phyloP scores from a whole-genome alignment of 2,888 invertebrate species.

The Nineta flava region DNA sequence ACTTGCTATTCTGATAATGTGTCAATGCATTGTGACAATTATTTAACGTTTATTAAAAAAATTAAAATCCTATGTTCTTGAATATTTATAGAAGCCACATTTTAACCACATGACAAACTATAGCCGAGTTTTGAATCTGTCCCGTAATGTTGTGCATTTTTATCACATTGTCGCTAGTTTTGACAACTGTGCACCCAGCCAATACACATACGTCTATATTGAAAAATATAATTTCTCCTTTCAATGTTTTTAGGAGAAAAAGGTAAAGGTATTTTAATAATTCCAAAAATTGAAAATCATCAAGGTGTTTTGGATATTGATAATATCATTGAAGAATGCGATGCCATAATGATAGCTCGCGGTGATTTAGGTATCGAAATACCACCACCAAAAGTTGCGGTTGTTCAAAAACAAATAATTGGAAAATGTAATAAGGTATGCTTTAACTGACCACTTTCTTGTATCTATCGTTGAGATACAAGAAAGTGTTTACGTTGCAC shows the following conservation, averaged over 20 bases:
- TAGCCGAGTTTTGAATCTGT: too few species aligned
- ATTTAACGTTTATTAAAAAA: too few species aligned
- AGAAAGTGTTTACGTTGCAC: too few species aligned
- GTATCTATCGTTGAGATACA: not conserved
- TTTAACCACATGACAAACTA: too few species aligned
- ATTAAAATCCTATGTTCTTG: too few species aligned
- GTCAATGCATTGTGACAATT: too few species aligned
- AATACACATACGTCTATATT: too few species aligned
- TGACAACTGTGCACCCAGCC: too few species aligned
- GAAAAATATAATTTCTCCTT: not conserved
- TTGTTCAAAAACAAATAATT: slow-evolving; percentile 75
- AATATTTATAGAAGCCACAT: too few species aligned
- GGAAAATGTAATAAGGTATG: slow-evolving; percentile 58
- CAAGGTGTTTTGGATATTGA: slow-evolving; percentile 64
- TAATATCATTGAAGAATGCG: slow-evolving; percentile 57
- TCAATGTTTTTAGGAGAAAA: slow-evolving; percentile 29
- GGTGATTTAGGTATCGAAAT: slow-evolving; percentile 74
- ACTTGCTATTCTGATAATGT: too few species aligned
- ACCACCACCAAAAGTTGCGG: slow-evolving; percentile 72
- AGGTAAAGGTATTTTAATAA: slow-evolving; percentile 51
- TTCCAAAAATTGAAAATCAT: slow-evolving; percentile 66
- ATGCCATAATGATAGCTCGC: slow-evolving; percentile 79
- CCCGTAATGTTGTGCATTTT: too few species aligned
- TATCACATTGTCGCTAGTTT: too few species aligned
- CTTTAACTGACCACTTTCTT: not conserved